Percentiles rank a stretch among this genome's conserved stretches.
These are phyloP conservation scores for Potamarius usumacintae DNA, from an alignment of 2,113 vertebrate species.

Conservation along the genomic window DNA sequence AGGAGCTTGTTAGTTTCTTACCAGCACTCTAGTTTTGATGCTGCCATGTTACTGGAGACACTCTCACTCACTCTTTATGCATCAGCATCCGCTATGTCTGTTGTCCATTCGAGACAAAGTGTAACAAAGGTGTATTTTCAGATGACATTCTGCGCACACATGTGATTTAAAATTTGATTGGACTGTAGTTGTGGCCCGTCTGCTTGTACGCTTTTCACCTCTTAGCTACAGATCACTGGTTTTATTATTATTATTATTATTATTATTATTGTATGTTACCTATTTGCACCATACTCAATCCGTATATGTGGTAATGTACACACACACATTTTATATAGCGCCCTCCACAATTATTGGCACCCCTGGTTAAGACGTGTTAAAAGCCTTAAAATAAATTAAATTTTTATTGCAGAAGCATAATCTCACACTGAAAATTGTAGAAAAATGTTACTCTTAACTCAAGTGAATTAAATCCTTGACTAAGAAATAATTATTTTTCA, in stretches of 20 bases:
- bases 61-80: neutral
- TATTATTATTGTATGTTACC: neutral
- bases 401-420: too few species aligned
- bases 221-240: neutral
- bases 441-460: too few species aligned
- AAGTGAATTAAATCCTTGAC: too few species aligned
- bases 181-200: neutral
- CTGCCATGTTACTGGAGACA: neutral
- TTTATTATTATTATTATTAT: too few species aligned
- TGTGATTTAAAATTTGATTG: neutral
- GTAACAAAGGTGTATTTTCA: neutral
- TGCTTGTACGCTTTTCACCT: neutral
- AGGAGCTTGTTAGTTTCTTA: neutral
- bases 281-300: neutral
- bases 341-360: too few species aligned
- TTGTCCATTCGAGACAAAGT: neutral
- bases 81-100: neutral
- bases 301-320: too few species aligned
- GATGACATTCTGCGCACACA: neutral
- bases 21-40: neutral
- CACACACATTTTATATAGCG: too few species aligned
- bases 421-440: too few species aligned
- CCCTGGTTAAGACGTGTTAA: too few species aligned
- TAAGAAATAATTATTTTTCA: too few species aligned
- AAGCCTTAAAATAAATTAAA: too few species aligned